Evolutionary conservation across 1,140 invertebrate species (phyloP), one percentile per base, ranked within the genome.

Genomic region (Anagrus nilaparvatae): DNA sequence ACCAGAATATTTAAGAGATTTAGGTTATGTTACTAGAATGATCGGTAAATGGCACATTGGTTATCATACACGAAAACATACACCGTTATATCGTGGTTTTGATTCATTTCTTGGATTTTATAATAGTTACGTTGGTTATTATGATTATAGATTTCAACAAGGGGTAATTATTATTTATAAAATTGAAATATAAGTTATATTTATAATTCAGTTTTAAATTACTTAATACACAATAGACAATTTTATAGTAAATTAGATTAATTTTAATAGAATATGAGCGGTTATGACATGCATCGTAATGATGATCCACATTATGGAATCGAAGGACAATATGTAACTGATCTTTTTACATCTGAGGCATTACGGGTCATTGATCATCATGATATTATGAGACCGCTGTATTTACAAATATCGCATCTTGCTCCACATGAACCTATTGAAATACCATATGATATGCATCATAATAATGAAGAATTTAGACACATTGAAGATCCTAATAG

Each of bases 11-110:
- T 42, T 69, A 20, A 56, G 57, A 44, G 58, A 54, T 4, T 44
- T 83, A 54, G 64, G 79, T 53, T 84, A 84, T 55, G 59, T 60
- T 2, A 81, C 79, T 0, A 74, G 77, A 58, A 60, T 80, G 13
- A 67, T 84, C 27, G 82, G 82, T 19, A 85, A 84, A 65, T 83
- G 80, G 80, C 77, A 82, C 46, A 56, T 80, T 19, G 80, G 80
- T 0, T 75, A 73, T 49, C 74, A 72, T 32, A 68, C 69, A n/a
- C 67, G 60, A 38, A 68, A 74, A 23, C 75, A 79, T 39, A 75
- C 73, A 3, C 81, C 81, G 3, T 68, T 70, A 7, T 54, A 66
- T 21, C 61, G 79, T 33, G 81, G 81, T 2, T 83, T 82, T 50
- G 77, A 82, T 47, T 70, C 71, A 12, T 75, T 78, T 59, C 61